Evolutionary conservation across 1,140 invertebrate species (phyloP).

Genomic region (Meloidogyne floridensis): DNA sequence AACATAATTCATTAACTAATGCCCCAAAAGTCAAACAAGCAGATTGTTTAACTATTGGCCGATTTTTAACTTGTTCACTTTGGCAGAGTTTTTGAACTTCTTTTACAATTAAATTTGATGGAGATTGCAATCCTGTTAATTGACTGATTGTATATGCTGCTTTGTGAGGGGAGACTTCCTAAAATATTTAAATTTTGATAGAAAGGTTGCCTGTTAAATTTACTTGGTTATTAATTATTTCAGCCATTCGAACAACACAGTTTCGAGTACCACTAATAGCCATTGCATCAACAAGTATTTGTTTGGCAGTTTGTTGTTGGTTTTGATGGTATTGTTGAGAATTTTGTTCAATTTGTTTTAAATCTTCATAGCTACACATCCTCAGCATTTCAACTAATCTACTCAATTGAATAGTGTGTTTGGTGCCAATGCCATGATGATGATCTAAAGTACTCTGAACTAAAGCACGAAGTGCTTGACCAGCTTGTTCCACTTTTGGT

Average conservation of each 20-base stretch:
- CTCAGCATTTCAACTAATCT: constrained; percentile 54
- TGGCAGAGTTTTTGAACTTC: constrained; percentile 42
- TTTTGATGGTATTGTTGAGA: constrained; percentile 17
- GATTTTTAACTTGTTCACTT: constrained; percentile 24
- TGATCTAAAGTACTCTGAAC: constrained; percentile 23
- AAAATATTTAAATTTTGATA: neutral
- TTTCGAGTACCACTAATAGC: constrained; percentile 50
- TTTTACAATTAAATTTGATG: constrained; percentile 36
- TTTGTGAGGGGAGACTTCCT: constrained; percentile 32
- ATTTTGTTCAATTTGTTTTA: constrained; percentile 43
- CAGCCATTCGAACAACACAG: constrained; percentile 34
- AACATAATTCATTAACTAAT: constrained; percentile 45
- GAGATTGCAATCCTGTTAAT: constrained; percentile 36
- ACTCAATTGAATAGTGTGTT: constrained; percentile 10
- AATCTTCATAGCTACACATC: constrained; percentile 45
- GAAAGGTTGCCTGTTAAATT: neutral
- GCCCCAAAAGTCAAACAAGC: constrained; percentile 47
- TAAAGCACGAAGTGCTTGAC: constrained; percentile 27
- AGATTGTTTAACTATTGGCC: constrained; percentile 33
- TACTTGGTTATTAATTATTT: constrained; percentile 38
- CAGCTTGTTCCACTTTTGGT: constrained; percentile 28
- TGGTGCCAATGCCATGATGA: constrained; percentile 11
- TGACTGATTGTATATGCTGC: constrained; percentile 34
- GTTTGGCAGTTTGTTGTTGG: constrained; percentile 29
- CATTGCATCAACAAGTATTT: constrained; percentile 45